These are phyloP conservation scores for Otocyon megalotis DNA, from an alignment of 2,113 vertebrate species.

Conservation along the genomic window DNA sequence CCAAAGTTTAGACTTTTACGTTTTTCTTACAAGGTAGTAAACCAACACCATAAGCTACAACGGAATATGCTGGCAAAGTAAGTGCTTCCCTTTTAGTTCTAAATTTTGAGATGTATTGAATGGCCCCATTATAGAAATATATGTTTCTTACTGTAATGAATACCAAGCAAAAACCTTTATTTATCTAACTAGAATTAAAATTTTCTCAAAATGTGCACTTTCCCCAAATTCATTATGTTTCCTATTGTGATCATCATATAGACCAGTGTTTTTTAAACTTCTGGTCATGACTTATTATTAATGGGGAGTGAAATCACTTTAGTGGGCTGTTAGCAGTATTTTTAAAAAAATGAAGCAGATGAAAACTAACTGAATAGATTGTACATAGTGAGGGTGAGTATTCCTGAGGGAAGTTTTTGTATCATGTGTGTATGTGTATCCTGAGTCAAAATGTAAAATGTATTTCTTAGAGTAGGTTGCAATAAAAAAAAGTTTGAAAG, in stretches of 20 bases:
- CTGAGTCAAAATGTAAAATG: background rate
- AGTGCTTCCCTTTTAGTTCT: conserved; percentile 24
- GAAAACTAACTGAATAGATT: background rate
- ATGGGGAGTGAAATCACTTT: background rate
- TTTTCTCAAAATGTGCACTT: background rate
- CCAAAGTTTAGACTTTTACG: background rate
- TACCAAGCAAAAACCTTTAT: background rate
- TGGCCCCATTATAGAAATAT: background rate
- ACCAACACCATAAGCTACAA: background rate
- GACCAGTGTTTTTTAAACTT: background rate
- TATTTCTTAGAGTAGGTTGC: background rate
- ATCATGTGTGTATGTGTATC: background rate
- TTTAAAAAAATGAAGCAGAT: background rate
- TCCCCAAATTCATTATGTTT: background rate
- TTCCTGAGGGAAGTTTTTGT: background rate
- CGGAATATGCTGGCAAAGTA: background rate
- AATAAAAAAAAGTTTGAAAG: background rate
- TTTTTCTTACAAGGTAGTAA: background rate
- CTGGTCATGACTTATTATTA: background rate
- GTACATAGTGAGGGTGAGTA: background rate
- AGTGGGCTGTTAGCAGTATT: background rate
- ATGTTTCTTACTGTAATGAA: background rate
- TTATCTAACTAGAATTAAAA: background rate
- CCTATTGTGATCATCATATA: background rate
- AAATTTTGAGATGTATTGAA: background rate